Evolutionary conservation across 2,113 vertebrate genomes (phyloP).

Genomic region (Alouatta palliata): DNA sequence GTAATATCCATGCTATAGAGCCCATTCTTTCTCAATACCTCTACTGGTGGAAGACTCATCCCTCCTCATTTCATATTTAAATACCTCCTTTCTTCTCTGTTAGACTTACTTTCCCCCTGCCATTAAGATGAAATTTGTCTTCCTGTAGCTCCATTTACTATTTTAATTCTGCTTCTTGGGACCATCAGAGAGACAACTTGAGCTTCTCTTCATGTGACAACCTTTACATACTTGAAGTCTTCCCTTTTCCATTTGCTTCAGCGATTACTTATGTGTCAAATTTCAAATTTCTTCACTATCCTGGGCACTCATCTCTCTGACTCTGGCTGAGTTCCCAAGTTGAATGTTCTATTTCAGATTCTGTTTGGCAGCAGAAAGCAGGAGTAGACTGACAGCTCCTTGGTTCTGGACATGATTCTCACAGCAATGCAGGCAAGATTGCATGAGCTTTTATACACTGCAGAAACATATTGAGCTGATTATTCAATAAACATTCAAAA

Average conservation of each 20-base stretch:
- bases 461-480: neutral
- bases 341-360: neutral
- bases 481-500: neutral
- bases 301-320: neutral
- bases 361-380: neutral
- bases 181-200: neutral
- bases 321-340: neutral
- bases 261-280: neutral
- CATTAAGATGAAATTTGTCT: neutral
- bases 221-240: neutral
- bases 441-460: neutral
- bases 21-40: neutral
- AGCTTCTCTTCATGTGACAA: neutral
- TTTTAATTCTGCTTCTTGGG: constrained; percentile 3
- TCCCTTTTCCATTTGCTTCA: neutral
- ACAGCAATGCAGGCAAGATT: neutral
- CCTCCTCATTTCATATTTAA: neutral
- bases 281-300: neutral
- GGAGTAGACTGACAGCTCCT: neutral
- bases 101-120: neutral
- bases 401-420: neutral
- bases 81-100: neutral
- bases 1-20: neutral
- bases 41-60: neutral
- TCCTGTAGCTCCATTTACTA: neutral